Evolutionary conservation across 2,113 vertebrate species (phyloP).

Genomic region (Atrichornis clamosus): DNA sequence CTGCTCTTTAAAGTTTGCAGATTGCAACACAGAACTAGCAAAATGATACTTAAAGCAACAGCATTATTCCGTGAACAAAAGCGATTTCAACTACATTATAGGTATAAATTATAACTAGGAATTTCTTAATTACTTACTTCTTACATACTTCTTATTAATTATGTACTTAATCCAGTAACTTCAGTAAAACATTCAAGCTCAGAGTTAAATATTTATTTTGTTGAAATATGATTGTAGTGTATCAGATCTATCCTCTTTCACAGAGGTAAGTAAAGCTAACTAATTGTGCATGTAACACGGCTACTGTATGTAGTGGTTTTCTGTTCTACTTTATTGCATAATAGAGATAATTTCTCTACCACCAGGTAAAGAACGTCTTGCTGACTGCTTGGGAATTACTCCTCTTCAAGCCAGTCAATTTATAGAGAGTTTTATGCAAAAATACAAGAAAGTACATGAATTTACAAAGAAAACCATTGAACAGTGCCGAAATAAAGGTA

Average conservation of each 20-base stretch:
- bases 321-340: background rate
- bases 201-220: background rate
- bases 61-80: background rate
- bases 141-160: background rate
- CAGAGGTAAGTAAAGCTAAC: background rate
- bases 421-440: constrained; percentile 86
- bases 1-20: background rate
- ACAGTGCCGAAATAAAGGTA: constrained; percentile 81
- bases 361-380: constrained; percentile 84
- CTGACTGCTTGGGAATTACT: constrained; percentile 81
- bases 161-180: background rate
- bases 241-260: background rate
- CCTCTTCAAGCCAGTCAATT: constrained; percentile 80
- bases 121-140: background rate
- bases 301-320: background rate
- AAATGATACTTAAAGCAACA: background rate
- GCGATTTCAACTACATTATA: background rate
- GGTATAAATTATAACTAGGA: background rate
- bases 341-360: background rate
- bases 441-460: constrained; percentile 83
- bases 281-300: background rate
- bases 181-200: background rate
- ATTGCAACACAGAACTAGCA: background rate
- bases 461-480: constrained; percentile 84
- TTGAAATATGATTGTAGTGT: background rate